Conservation (phyloP, 2,113 vertebrate genomes). For the Notarius lentiginosus region DNA sequence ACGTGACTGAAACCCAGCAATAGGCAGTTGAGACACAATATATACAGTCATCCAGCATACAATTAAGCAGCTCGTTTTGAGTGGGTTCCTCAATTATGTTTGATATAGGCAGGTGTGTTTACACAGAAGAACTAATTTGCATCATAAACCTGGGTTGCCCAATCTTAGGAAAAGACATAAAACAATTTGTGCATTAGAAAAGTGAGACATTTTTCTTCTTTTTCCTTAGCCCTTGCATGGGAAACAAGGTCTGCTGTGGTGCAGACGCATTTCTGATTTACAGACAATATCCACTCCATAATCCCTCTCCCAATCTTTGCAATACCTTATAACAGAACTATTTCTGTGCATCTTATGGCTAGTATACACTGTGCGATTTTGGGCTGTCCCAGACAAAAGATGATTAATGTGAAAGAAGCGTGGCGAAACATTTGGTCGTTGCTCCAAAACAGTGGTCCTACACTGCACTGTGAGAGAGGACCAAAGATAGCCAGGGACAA, state of each 20-base stretch:
- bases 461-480: too few relatives aligned
- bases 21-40: background rate
- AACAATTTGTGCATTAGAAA: background rate
- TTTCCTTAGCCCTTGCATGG: background rate
- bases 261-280: background rate
- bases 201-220: background rate
- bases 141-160: background rate
- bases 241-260: background rate
- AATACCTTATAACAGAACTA: background rate
- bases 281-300: background rate
- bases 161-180: background rate
- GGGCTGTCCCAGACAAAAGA: too few relatives aligned
- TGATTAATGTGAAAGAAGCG: too few relatives aligned
- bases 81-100: background rate
- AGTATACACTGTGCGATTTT: too few relatives aligned
- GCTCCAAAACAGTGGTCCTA: too few relatives aligned
- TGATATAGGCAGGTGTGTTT: background rate
- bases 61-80: background rate
- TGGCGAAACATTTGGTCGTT: too few relatives aligned
- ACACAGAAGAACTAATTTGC: background rate
- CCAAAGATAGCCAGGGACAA: too few relatives aligned
- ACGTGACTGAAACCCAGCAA: background rate
- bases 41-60: background rate
- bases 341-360: background rate
- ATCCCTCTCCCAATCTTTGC: background rate